A percentile compares a stretch with the other conserved stretches of the same genome.
These are phyloP conservation scores for Coelopa frigida DNA, from an alignment of 1,140 invertebrate species.

Conservation along the genomic window DNA sequence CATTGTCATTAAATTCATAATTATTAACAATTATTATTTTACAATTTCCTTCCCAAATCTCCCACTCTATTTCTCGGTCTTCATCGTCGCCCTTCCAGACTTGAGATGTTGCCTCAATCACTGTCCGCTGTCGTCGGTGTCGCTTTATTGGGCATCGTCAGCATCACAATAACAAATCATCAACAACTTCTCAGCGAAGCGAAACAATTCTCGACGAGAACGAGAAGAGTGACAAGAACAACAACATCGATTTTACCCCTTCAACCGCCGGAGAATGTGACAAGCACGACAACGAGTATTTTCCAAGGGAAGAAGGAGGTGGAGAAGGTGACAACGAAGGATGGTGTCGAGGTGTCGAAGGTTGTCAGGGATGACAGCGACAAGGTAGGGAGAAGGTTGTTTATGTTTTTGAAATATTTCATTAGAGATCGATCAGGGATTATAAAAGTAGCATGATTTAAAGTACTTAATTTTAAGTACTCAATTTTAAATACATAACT, in stretches of 20 bases:
- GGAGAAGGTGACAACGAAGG: not conserved
- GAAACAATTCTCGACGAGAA: no score
- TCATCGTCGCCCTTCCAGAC: conserved; percentile 18
- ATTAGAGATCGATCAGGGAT: no score
- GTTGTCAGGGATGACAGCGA: conserved; percentile 8
- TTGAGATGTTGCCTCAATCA: conserved; percentile 27
- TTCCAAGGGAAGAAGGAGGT: not conserved
- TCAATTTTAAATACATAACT: no score
- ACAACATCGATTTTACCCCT: conserved; percentile 18
- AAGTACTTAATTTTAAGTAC: no score
- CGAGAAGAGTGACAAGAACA: not conserved
- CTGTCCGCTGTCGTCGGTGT: conserved; percentile 25
- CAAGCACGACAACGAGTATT: conserved; percentile 19
- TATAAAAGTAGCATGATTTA: no score
- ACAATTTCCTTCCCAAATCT: no score
- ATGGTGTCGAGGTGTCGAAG: not conserved
- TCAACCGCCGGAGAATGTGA: conserved; percentile 27
- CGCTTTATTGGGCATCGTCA: conserved; percentile 24
- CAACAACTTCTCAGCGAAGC: no score
- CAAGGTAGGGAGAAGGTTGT: not conserved
- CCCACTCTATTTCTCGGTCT: conserved; percentile 4
- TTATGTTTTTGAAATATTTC: no score
- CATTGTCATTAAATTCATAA: no score
- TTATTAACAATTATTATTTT: no score
- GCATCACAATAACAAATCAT: conserved; percentile 19